Conservation (phyloP, 2,113 vertebrate genomes). For the Tauraco erythrolophus region DNA sequence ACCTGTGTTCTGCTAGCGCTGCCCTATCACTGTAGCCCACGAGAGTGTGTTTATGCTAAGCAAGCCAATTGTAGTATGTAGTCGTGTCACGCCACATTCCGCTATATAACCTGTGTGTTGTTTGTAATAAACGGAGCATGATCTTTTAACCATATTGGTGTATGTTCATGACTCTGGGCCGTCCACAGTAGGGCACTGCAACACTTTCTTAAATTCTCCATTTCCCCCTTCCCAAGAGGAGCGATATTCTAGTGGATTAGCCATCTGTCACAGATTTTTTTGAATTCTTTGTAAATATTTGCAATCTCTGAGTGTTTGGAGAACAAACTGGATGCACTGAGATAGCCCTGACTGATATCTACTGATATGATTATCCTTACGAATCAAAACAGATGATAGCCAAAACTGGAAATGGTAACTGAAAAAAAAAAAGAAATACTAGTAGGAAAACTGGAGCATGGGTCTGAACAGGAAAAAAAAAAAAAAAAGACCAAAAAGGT, state of each 20-base stretch:
- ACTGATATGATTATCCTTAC: neutral
- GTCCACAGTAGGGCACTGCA: too few species aligned
- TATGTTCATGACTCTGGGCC: too few species aligned
- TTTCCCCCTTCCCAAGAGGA: neutral
- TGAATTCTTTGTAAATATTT: neutral
- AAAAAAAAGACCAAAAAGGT: fast-evolving
- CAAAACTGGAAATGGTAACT: neutral
- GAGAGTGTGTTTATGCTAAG: too few species aligned
- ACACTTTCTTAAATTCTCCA: neutral
- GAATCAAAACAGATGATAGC: neutral
- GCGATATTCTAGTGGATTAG: neutral
- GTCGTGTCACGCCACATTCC: too few species aligned
- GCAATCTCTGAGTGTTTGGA: neutral
- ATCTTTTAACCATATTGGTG: too few species aligned
- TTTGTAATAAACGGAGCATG: too few species aligned
- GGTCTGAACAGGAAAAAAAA: neutral
- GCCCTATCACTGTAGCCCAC: too few species aligned
- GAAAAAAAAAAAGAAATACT: neutral
- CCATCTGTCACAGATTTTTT: neutral
- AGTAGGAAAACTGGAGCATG: neutral
- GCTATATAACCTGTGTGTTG: too few species aligned
- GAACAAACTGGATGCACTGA: neutral
- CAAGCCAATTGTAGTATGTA: too few species aligned
- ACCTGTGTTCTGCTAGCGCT: too few species aligned
- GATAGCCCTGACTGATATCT: neutral